Base-by-base conservation (phyloP, 2,888 invertebrate species). In the Cheilosia urbana region DNA sequence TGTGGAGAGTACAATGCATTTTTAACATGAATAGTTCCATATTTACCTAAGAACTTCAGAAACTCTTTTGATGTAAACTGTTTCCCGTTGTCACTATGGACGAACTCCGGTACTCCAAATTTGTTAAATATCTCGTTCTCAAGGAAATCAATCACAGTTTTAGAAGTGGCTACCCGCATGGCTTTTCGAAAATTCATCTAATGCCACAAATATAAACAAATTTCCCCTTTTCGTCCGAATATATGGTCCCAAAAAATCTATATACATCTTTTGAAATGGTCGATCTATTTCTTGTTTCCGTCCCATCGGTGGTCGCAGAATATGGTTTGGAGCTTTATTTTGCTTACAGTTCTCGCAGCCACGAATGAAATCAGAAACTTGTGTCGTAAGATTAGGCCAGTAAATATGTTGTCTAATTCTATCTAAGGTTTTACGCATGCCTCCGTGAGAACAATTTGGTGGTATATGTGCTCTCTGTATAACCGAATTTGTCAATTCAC, bases 31-130 rank as follows among this genome's bases (percentile, higher is more conserved):
- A 30, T 2, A 2, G 30, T 30, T 30, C 2, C 30, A 42, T 42
- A 42, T 15, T 4, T 42, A 1, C n/a, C n/a, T n/a, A 42, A 42
- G 11, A 42, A 42, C 13, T 15, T 42, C 15, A 15, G 15, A 42
- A 42, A 42, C n/a, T 42, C 42, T 42, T 42, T 15, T n/a, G 42
- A 42, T n/a, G n/a, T n/a, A 42, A 42, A 42, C 15, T 42, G 42
- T 42, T 42, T 42, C 0, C 89, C 89, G 69, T 90, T 90, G 17
- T 90, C 89, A 3, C 83, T 72, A 2, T 88, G 88, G 4, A 89
- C 37, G 1, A 53, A 21, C 55, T 87, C 80, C 0, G 89, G 88
- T 15, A 88, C 88, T 5, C 88, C 89, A 79, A 88, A 90, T 6
- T 87, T 37, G 34, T 88, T 79, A 72, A 89, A 89, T 2, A 80